Evolutionary conservation across 2,113 vertebrate species (phyloP).

Genomic region (Podarcis cretensis): DNA sequence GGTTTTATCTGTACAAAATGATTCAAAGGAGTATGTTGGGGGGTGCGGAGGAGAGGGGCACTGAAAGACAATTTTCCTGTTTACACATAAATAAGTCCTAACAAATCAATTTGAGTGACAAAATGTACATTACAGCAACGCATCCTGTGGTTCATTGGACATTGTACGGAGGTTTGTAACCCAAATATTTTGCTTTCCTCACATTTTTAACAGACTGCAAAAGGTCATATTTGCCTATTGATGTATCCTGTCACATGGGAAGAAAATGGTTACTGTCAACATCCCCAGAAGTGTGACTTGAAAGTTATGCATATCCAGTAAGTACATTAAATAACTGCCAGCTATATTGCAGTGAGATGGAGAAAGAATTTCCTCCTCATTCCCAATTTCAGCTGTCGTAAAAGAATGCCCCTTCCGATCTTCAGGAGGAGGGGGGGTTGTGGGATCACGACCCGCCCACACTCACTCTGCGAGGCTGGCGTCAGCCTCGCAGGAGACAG

Average conservation of each 20-base stretch:
- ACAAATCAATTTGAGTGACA: conserved; percentile 35
- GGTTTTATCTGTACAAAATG: conserved; percentile 42
- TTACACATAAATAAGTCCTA: conserved; percentile 26
- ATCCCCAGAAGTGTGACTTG: conserved; percentile 16
- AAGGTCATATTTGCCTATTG: conserved; percentile 51
- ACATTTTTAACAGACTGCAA: conserved; percentile 24
- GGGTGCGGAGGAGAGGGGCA: background rate
- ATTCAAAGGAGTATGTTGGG: conserved; percentile 25
- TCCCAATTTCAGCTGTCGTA: background rate
- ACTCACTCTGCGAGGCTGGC: too few species aligned
- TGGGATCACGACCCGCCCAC: too few species aligned
- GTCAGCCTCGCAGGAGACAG: too few species aligned
- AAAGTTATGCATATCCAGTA: conserved; percentile 14
- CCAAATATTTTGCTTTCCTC: conserved; percentile 42
- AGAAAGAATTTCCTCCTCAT: background rate
- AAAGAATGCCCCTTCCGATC: background rate
- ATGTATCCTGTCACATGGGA: conserved; percentile 28
- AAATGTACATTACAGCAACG: conserved; percentile 18
- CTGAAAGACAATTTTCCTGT: conserved; percentile 46
- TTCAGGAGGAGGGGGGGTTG: too few species aligned
- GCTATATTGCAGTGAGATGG: background rate
- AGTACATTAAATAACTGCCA: conserved; percentile 25
- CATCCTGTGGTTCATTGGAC: background rate
- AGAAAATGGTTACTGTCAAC: conserved; percentile 33
- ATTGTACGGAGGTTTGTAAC: conserved; percentile 25